Base-by-base conservation (phyloP, 1,140 invertebrate genomes). In the Cyphomyrmex costatus region DNA sequence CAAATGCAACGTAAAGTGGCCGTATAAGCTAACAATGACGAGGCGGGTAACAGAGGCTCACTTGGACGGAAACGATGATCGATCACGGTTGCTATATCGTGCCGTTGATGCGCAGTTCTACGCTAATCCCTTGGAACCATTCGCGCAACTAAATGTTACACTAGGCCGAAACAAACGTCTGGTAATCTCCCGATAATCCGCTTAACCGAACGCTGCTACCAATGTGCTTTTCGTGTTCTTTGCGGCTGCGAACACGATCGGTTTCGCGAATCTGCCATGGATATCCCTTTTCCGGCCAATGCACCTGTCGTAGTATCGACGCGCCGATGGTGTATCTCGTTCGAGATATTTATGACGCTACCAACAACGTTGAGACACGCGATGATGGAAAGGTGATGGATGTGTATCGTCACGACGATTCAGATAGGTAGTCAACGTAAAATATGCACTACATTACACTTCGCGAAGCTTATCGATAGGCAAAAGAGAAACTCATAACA, bases 41-140 rank as follows among this genome's bases (percentile, higher is more conserved):
- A 51, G 36, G 10, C 30, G 49, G 21, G 66, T 21, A 30, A 46
- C 56, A 79, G 70, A 60, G 77, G 87, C 58, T 56, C 80, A 76
- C 70, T 86, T 65, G 53, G 49, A 60, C 63, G 74, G n/a, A 56
- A 68, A 51, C 63, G 80, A 73, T 89, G 70, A 90, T 90, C 89
- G 89, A 90, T 90, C 70, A 77, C 60, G 71, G 61, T 83, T 70
- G 27, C 71, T 27, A 60, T 65, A 56, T 42, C 24, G 27, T 0
- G 53, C 30, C 33, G 49, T 80, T 53, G 53, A 24, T 19, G 46
- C 6, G 16, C 46, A 42, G 33, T 33, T 27, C 51, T 51, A 19
- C 46, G 30, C 19, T 53, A 49, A 85, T 53, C 82, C 68, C 61
- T 27, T 8, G 53, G 19, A 79, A 79, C n/a, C 63, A 51, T 33